These are phyloP conservation scores for Caracal caracal DNA, from an alignment of 2,113 vertebrate species.

Conservation along the genomic window DNA sequence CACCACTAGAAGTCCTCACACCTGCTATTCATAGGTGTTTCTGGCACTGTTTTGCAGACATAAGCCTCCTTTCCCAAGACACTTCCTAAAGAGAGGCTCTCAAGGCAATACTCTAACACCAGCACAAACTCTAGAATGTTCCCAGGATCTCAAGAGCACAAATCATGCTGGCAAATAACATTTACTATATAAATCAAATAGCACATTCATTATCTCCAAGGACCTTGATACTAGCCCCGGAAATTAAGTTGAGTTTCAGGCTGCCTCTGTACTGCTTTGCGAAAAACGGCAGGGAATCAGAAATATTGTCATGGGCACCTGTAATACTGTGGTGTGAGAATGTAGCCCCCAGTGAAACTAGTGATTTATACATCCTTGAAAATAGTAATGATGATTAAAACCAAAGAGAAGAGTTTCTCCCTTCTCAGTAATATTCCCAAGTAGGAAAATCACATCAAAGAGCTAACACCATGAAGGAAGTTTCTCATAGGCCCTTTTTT, in stretches of 20 bases:
- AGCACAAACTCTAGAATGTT: background rate
- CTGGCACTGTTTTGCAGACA: background rate
- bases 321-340: background rate
- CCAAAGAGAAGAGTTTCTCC: background rate
- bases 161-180: background rate
- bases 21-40: background rate
- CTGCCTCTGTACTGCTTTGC: background rate
- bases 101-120: background rate
- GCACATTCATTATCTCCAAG: constrained; percentile 19
- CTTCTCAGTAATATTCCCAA: background rate
- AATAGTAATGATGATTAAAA: background rate
- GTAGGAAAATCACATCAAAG: background rate
- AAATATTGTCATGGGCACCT: background rate
- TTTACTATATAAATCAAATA: constrained; percentile 55
- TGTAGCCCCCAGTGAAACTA: background rate
- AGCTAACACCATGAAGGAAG: background rate
- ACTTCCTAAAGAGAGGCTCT: constrained; percentile 9
- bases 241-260: constrained; percentile 9
- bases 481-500: background rate
- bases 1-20: background rate
- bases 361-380: background rate
- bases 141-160: background rate
- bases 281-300: background rate
- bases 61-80: background rate
- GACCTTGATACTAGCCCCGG: constrained; percentile 30